Evolutionary conservation across 2,113 vertebrate species (phyloP).

Genomic region (Nettapus auritus): DNA sequence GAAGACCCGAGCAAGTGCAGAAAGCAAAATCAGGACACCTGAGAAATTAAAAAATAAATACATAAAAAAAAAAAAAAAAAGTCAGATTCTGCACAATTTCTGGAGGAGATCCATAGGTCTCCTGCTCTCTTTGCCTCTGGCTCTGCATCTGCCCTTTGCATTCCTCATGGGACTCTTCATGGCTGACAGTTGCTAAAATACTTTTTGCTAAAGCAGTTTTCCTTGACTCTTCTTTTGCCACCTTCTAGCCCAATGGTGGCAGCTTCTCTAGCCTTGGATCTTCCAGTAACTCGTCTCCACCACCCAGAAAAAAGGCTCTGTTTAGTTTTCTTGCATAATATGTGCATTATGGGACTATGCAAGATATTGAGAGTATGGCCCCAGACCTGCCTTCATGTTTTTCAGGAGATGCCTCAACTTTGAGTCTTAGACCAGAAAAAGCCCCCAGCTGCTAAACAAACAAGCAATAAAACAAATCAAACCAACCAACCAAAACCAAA

Average conservation of each 20-base stretch:
- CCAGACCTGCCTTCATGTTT: background rate
- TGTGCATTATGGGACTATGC: background rate
- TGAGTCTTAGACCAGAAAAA: background rate
- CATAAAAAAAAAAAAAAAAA: background rate
- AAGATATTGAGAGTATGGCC: background rate
- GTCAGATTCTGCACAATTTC: background rate
- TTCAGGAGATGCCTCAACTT: background rate
- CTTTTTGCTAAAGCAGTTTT: background rate
- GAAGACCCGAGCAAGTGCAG: background rate
- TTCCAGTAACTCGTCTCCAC: no score
- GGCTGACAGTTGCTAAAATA: background rate
- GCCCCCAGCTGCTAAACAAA: background rate
- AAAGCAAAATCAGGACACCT: background rate
- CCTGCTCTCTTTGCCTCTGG: background rate
- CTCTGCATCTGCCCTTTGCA: no score
- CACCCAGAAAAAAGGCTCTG: background rate
- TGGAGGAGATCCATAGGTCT: background rate
- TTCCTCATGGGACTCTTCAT: background rate
- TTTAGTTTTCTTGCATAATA: background rate
- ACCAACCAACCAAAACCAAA: background rate
- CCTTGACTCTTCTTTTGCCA: background rate
- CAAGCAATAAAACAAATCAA: background rate
- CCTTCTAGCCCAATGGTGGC: background rate
- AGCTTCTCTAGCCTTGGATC: background rate
- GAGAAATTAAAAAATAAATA: background rate